These are phyloP conservation scores for Tenodera sinensis DNA, from an alignment of 2,888 invertebrate species.

Conservation along the genomic window DNA sequence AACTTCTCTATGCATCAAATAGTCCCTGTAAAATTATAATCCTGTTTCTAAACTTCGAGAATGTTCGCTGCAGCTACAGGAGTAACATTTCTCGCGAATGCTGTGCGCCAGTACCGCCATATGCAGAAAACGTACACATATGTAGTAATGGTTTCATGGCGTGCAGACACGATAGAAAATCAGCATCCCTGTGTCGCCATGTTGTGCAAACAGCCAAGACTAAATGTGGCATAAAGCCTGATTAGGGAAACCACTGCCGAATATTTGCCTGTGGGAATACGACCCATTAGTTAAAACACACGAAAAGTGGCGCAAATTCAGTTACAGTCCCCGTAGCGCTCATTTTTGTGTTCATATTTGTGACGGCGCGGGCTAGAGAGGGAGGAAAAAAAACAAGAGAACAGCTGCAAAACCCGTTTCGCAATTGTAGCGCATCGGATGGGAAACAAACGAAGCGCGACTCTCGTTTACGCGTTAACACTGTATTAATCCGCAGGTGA, in stretches of 20 bases:
- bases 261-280: neutral
- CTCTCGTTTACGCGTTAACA: neutral
- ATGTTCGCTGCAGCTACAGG: no score
- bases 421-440: neutral
- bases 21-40: no score
- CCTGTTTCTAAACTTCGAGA: no score
- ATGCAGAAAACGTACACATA: no score
- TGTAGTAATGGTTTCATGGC: no score
- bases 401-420: neutral
- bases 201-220: neutral
- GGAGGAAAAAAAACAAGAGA: neutral
- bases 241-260: neutral
- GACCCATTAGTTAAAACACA: neutral
- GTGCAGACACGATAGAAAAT: no score
- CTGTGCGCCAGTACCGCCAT: no score
- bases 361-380: neutral
- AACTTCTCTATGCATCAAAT: no score
- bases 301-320: neutral
- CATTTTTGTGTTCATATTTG: neutral
- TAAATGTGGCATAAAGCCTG: neutral
- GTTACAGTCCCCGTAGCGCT: neutral
- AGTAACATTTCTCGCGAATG: no score
- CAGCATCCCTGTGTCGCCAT: no score
- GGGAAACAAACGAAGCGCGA: neutral
- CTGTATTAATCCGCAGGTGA: neutral